Percentiles rank a stretch among this genome's conserved stretches.
Evolutionary conservation across 2,888 invertebrate species (phyloP).

Genomic region (Drosophila prostipennis): DNA sequence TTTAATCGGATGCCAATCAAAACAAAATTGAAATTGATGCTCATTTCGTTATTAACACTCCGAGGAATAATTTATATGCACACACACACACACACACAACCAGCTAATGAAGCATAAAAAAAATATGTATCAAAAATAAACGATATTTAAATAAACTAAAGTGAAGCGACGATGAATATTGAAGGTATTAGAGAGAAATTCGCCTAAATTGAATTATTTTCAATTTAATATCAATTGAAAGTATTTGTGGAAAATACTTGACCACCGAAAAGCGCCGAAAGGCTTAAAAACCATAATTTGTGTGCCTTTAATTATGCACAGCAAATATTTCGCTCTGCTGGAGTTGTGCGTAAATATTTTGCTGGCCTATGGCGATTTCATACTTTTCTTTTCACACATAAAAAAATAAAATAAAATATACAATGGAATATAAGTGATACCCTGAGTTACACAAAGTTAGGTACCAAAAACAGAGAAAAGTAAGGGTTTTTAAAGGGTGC

Average conservation of each 20-base stretch:
- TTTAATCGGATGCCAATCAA: conserved; percentile 14
- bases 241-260: not conserved
- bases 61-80: not conserved
- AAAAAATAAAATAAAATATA: no score
- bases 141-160: not conserved
- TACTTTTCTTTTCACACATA: no score
- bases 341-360: not conserved
- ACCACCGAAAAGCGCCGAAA: not conserved
- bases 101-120: not conserved
- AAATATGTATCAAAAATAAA: no score
- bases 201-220: not conserved
- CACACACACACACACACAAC: no score
- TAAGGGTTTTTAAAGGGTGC: no score
- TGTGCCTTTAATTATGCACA: conserved; percentile 1
- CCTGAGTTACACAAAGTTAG: no score
- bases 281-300: not conserved
- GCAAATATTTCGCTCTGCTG: not conserved
- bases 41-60: not conserved
- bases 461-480: no score
- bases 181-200: no score
- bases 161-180: no score
- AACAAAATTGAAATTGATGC: conserved; percentile 13
- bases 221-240: not conserved
- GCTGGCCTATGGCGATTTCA: no score
- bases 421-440: no score